Base-by-base conservation (phyloP, 2,113 vertebrate genomes). In the Melospiza georgiana region DNA sequence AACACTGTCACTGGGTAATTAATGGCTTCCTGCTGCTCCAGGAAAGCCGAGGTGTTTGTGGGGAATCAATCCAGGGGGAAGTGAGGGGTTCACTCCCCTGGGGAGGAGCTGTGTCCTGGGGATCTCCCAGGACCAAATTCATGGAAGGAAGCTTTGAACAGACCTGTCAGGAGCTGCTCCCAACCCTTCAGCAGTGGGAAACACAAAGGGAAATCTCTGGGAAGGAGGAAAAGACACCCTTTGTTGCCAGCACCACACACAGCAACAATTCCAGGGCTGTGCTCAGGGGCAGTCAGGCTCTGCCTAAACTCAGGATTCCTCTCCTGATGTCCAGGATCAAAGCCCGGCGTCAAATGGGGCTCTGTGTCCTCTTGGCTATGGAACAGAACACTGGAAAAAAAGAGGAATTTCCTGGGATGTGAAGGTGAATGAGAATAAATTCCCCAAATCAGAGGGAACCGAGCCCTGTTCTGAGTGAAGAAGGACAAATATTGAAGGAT, bases 11-110 rank as follows among this genome's bases (percentile, higher is more conserved):
- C 88, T 54, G 88, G 73, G 46, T 96, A 87, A 96, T 94, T 65
- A 87, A 96, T 76, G 88, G 87, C 68, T 90, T 92, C 95, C 94
- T 90, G 94, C 95, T 93, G 95, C 94, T 96, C 76, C 15, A 59
- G 91, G 39, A 63, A 44, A 94, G 82, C 89, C 0, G 13, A 96
- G 75, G 55, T 39, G 2, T 75, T 89, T 71, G 57, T 57, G 92
- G 96, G 68, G 63, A 90, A 84, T 39, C 87, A 71, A n/a, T 31
- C 55, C 48, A 3, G 66, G 77, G 68, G 54, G 81, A 93, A 84
- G 31, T 12, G 59, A 44, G 83, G 37, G 31, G 39, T 51, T 86
- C 62, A 11, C 85, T 85, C 90, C 63, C 51, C 46, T 5, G 76
- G 75, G 51, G 30, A 51, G 81, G 68, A 65, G 6, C 5, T 17